These are phyloP conservation scores for Alloplasta piceator DNA, from an alignment of 2,888 invertebrate genomes.

Conservation along the genomic window DNA sequence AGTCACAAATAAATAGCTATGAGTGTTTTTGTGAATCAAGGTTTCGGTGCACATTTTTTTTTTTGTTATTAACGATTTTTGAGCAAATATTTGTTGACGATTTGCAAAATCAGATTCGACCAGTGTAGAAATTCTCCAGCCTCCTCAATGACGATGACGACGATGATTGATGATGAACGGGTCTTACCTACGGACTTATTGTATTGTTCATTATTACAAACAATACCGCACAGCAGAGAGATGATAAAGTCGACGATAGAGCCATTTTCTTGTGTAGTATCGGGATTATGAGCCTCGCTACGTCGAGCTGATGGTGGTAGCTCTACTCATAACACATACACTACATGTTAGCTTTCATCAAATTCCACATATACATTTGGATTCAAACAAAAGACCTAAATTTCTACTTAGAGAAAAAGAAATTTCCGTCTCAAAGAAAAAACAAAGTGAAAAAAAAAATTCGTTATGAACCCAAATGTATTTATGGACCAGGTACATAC, in stretches of 20 bases:
- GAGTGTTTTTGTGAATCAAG: no score
- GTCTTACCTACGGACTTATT: constrained; percentile 80
- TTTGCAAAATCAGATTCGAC: no score
- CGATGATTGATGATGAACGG: constrained; percentile 63
- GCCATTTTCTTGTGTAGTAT: constrained; percentile 78
- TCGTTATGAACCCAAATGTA: constrained; percentile 72
- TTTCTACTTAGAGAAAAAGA: constrained; percentile 5
- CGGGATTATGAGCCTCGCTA: constrained; percentile 79
- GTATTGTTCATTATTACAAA: constrained; percentile 81
- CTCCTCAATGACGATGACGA: constrained; percentile 5
- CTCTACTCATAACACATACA: constrained; percentile 79
- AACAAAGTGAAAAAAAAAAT: constrained; percentile 2
- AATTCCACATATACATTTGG: constrained; percentile 73
- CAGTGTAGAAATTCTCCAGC: not conserved
- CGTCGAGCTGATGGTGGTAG: constrained; percentile 77
- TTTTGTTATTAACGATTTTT: no score
- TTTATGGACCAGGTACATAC: constrained; percentile 71
- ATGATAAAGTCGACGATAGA: constrained; percentile 81
- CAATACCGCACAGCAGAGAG: constrained; percentile 82
- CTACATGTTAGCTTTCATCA: constrained; percentile 79
- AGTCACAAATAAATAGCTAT: no score
- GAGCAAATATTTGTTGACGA: no score
- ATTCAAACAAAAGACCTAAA: constrained; percentile 47
- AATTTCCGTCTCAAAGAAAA: constrained; percentile 13
- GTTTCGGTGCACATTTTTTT: no score